Evolutionary conservation across 2,113 vertebrate genomes (phyloP), one percentile per base, ranked within the genome.

Genomic region (Paramisgurnus dabryanus): DNA sequence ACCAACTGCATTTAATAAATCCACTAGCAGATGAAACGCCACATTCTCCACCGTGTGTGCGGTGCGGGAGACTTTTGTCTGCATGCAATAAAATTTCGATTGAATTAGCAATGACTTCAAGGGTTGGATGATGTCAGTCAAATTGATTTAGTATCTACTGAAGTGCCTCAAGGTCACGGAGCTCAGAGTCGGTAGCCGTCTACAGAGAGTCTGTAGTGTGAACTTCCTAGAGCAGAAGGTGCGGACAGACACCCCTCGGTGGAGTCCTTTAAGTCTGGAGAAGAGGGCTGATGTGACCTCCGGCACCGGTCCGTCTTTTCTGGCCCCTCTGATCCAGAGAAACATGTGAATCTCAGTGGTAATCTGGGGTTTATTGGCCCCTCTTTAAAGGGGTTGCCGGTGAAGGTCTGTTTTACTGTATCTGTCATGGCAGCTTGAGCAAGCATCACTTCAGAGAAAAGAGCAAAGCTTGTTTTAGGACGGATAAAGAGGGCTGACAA

Each of bases 81-180:
- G 55, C 9, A 58, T 66, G 81, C 65, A 66, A 75, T 81, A 74
- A 84, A 58, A 75, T 79, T 67, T 70, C 61, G 50, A 84, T 79
- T 80, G 47, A 69, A 76, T 84, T 84, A 84, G 64, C 68, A 69
- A 84, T 50, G 78, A 79, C 69, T 84, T 61, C 55, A 39, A 75
- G 79, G 60, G 45, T 76, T 45, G 69, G 75, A 68, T 50, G 40
- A 70, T 80, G 80, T 66, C 73, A 82, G 76, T 49, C 64, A 75
- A 78, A 79, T 70, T 81, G 75, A 79, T 84, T 81, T 84, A 84
- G 79, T 53, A 22, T 75, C 72, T 63, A 81, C 63, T 22, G 69
- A 64, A 69, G 80, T 61, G n/a, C 57, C 77, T 79, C 69, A 78
- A 77, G 73, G 65, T 69, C 80, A 69, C 15, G 5, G 15, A 45